phyloP scores from a whole-genome alignment of 2,797 vertebrate genomes.

The Etheostoma perlongum region DNA sequence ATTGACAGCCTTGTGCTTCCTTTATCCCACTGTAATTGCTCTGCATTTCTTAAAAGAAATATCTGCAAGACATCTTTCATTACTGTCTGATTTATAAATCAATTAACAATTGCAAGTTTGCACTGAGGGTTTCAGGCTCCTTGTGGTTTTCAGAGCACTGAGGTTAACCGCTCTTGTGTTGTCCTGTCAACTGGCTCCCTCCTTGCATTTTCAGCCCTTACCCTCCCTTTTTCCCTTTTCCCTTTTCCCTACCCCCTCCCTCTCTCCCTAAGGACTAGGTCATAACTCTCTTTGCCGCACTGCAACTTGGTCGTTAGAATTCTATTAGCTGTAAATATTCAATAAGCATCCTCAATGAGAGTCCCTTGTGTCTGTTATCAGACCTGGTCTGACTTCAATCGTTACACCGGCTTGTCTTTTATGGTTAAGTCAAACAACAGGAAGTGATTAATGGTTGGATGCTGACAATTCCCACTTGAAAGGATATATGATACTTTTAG shows the following conservation, averaged over 20 bases:
- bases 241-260: slow-evolving; percentile 8
- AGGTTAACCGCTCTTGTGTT: slow-evolving; percentile 45
- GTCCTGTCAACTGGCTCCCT: slow-evolving; percentile 34
- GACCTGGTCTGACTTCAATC: slow-evolving; percentile 47
- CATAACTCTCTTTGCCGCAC: slow-evolving; percentile 68
- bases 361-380: slow-evolving; percentile 66
- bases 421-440: slow-evolving; percentile 63
- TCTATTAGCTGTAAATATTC: slow-evolving; percentile 81
- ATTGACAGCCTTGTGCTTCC: slow-evolving; percentile 5
- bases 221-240: not conserved
- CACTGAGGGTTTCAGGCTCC: not conserved
- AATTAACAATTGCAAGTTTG: slow-evolving; percentile 7
- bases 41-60: slow-evolving; percentile 19
- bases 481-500: slow-evolving; percentile 55
- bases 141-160: slow-evolving; percentile 23
- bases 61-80: slow-evolving; percentile 14
- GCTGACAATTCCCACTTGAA: slow-evolving; percentile 52
- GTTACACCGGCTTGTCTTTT: slow-evolving; percentile 57
- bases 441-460: slow-evolving; percentile 46
- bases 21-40: slow-evolving; percentile 10
- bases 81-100: slow-evolving; percentile 16
- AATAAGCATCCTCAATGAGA: slow-evolving; percentile 67
- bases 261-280: slow-evolving; percentile 41
- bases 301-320: slow-evolving; percentile 69
- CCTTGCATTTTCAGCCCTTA: slow-evolving; percentile 15